Base-by-base conservation (phyloP, 2,888 invertebrate genomes). In the Dendrolimus houi region DNA sequence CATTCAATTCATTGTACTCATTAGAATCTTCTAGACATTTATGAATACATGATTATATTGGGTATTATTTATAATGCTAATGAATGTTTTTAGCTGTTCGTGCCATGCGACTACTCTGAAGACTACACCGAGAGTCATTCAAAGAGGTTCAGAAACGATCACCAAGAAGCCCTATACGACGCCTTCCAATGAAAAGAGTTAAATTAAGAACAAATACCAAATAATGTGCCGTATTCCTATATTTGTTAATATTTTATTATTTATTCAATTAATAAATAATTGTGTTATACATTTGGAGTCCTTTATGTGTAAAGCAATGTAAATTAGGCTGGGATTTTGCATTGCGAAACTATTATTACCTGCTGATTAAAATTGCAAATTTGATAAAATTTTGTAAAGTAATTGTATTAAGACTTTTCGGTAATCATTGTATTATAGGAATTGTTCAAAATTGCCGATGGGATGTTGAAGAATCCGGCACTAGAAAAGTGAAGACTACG, bases 81-180 rank as follows among this genome's bases (percentile, higher is more conserved):
- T 29, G 3, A 29, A 29, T 58, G 53, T 63, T 72, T 74, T 1
- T 74, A 87, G 87, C 64, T 87, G 52, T 71, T 86, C 60, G 69
- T 72, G 0, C 84, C 86, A 1, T 89, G 88, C 57, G 84, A 87
- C 57, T 81, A 82, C 62, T 55, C 68, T 0, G 86, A 87, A 13
- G 85, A 85, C 0, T 84, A 87, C 0, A 61, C 64, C 0, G 79
- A 80, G 0, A 59, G 58, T 13, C 72, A 73, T 56, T 72, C 78
- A 0, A 85, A 81, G 61, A 67, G 75, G 42, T 84, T 74, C 67
- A 84, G 81, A 59, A 60, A 64, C n/a, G 85, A 86, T 0, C 80
- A 64, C 61, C 79, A 79, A 54, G 86, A 88, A 52, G 65, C 78
- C 0, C 62, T 82, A 0, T 79, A 80, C 58, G 89, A 88, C 29